A percentile compares a stretch with the other conserved stretches of the same genome.
phyloP scores from a whole-genome alignment of 2,888 invertebrate genomes.

The Octodonta nipae region DNA sequence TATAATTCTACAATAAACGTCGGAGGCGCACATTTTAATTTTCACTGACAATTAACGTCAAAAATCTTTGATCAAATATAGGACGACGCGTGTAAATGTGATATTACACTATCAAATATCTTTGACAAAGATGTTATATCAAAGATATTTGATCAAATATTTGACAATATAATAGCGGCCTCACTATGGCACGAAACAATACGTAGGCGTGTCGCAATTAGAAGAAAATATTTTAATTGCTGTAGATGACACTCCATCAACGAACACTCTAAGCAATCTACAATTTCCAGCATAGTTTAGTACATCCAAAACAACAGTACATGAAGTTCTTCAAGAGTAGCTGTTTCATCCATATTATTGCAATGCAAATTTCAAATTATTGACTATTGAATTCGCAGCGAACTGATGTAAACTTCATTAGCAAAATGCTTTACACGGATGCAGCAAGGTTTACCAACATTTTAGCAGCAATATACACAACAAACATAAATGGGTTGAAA shows the following conservation, averaged over 20 bases:
- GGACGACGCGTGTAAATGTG: too few relatives aligned
- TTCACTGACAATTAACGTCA: too few relatives aligned
- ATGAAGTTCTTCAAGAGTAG: background rate
- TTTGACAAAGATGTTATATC: too few relatives aligned
- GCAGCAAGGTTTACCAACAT: background rate
- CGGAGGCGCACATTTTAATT: too few relatives aligned
- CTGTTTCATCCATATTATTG: conserved; percentile 1
- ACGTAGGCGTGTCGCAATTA: background rate
- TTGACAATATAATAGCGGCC: too few relatives aligned
- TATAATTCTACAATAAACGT: too few relatives aligned
- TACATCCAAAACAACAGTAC: conserved; percentile 1
- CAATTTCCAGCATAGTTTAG: background rate
- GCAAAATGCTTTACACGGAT: background rate
- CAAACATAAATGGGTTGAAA: background rate
- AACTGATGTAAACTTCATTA: conserved; percentile 1
- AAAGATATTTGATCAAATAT: too few relatives aligned
- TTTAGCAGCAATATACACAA: background rate
- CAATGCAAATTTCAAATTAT: background rate
- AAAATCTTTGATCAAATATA: too few relatives aligned
- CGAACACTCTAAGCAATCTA: background rate
- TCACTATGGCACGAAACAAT: background rate
- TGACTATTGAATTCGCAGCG: conserved; percentile 1
- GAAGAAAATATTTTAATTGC: conserved; percentile 1
- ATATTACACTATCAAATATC: too few relatives aligned
- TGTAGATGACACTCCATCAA: conserved; percentile 1